Conservation (phyloP, 2,113 vertebrate species). For the Sula dactylatra region DNA sequence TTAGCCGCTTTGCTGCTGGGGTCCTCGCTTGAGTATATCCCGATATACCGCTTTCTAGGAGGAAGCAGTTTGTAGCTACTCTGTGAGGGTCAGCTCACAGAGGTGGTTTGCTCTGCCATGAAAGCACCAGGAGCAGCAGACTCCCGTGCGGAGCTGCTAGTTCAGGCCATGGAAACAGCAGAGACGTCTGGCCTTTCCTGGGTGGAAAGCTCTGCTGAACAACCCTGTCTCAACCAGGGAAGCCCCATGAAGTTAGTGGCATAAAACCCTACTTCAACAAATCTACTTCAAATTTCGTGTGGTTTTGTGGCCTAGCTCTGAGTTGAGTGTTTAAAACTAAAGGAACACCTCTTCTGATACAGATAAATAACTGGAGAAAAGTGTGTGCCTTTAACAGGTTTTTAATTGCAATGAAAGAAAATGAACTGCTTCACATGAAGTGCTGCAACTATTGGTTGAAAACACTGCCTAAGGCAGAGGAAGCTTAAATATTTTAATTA, state of each 20-base stretch:
- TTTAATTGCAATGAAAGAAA: neutral
- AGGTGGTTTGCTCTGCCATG: neutral
- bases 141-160: neutral
- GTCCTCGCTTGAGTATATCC: neutral
- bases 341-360: neutral
- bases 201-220: neutral
- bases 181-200: neutral
- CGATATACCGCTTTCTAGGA: neutral
- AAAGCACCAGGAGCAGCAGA: neutral
- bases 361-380: neutral
- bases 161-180: neutral
- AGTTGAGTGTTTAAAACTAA: neutral
- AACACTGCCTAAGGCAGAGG: neutral
- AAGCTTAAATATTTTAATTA: slow-evolving; percentile 17
- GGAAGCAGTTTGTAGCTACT: neutral
- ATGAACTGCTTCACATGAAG: neutral
- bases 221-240: neutral
- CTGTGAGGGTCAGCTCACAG: accelerated
- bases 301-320: neutral
- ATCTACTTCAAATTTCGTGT: neutral
- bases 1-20: accelerated
- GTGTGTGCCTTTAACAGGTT: neutral
- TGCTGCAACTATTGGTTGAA: neutral
- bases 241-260: neutral
- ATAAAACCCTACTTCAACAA: neutral